Evolutionary conservation across 2,113 vertebrate species (phyloP), one percentile per base, ranked within the genome.

Genomic region (Psephotus haematonotus): DNA sequence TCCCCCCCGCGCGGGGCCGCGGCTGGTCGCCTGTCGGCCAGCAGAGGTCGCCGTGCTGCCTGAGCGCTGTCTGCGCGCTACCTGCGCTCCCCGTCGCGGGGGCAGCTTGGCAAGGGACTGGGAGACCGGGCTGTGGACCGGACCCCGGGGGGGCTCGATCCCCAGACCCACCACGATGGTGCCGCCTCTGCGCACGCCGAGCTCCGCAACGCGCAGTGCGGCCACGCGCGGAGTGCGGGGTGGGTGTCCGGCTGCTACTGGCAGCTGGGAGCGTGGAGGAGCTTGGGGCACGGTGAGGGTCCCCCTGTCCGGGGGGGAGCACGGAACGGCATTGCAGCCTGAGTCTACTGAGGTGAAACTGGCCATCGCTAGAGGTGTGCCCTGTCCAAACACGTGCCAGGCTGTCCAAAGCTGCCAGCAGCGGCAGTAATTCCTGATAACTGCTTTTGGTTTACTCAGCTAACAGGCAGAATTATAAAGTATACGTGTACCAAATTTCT

Each of bases 41-140:
- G 98, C 97, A 98, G 98, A 97, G 97, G 98, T 98, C 98, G 98
- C 98, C 97, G 80, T n/a, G 57, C 57, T n/a, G 57, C 20, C 20
- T 23, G 57, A 23, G 33, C 23, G 7, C 44, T 33, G 41, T 57
- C 33, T 10, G 25, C 29, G 75, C 84, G 75, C 46, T 12, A 17
- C 11, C 65, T 59, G 67, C 86, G 81, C 82, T 28, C 46, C 23
- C 8, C 7, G 22, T 22, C 11, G 60, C 60, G n/a, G 46, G 11
- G 24, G 27, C 39, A 44, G 39, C 55, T 23, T 8, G 23, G 27
- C 49, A 7, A 27, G 47, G 43, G 5, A 25, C 19, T 8, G 4
- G 25, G 35, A 6, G 10, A 7, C 18, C 2, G n/a, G 53, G 33
- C 17, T 6, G 31, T 39, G 18, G 14, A 46, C 28, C 3, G 24